Evolutionary conservation across 2,888 invertebrate genomes (phyloP).

Genomic region (Exephanes ischioxanthus): DNA sequence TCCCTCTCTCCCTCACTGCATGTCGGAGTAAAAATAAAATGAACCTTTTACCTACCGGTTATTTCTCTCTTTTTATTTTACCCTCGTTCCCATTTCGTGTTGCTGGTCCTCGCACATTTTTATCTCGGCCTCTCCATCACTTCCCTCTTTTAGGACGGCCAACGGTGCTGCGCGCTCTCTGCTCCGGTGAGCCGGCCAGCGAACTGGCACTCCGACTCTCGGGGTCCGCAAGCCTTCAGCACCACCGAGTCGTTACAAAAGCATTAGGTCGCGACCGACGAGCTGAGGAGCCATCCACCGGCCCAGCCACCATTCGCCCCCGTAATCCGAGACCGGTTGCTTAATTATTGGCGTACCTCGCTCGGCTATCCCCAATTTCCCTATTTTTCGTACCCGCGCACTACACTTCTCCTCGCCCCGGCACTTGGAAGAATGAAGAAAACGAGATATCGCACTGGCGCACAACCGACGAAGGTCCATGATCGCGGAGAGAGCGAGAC

Average conservation of each 20-base stretch:
- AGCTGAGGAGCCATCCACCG: constrained; percentile 40
- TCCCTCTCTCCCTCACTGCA: neutral
- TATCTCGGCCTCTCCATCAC: constrained; percentile 53
- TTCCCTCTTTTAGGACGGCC: constrained; percentile 31
- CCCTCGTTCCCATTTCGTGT: constrained; percentile 36
- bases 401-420: constrained; percentile 14
- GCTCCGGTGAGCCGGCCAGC: constrained; percentile 17
- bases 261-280: constrained; percentile 55
- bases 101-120: constrained; percentile 52
- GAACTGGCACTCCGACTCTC: constrained; percentile 21
- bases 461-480: constrained; percentile 48
- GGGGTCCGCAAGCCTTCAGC: constrained; percentile 9
- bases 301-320: constrained; percentile 27
- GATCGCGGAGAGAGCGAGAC: constrained; percentile 26
- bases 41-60: constrained; percentile 22
- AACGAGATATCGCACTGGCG: constrained; percentile 63
- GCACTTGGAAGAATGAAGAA: constrained; percentile 60
- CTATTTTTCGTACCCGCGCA: constrained; percentile 50
- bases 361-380: constrained; percentile 55
- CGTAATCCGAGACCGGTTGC: constrained; percentile 60
- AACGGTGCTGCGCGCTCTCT: neutral
- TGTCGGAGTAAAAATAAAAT: constrained; percentile 48
- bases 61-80: constrained; percentile 48
- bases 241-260: constrained; percentile 57
- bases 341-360: constrained; percentile 63